A percentile compares a stretch with the other conserved stretches of the same genome.
Conservation (phyloP, 1,140 invertebrate species). For the Bombus sibiricus region DNA sequence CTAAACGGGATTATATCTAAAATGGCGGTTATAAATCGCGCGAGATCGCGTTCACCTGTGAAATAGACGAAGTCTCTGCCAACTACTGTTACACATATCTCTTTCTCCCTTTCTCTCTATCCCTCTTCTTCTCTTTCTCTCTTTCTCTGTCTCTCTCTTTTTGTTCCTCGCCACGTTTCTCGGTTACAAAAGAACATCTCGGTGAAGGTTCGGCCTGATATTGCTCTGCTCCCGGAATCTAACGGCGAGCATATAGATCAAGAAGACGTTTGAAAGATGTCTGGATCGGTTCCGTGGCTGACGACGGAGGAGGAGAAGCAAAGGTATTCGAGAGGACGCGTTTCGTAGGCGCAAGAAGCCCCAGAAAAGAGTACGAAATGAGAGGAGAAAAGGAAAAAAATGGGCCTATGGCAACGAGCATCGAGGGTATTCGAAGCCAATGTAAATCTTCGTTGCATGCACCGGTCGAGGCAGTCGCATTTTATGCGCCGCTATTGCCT, state of each 20-base stretch:
- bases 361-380: not conserved
- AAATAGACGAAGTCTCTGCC: not conserved
- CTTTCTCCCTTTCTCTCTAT: not conserved
- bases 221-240: conserved; percentile 22
- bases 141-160: not conserved
- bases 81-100: conserved; percentile 13
- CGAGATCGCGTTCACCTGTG: conserved; percentile 16
- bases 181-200: conserved; percentile 24
- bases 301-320: not conserved
- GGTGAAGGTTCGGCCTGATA: conserved; percentile 26
- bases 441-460: conserved; percentile 50
- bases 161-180: not conserved
- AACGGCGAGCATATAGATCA: conserved; percentile 5
- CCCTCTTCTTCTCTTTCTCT: not conserved
- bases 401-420: not conserved
- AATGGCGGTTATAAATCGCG: conserved; percentile 14
- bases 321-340: not conserved
- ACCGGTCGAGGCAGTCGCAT: conserved; percentile 1
- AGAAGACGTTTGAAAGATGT: conserved; percentile 6
- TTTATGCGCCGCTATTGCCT: conserved; percentile 42
- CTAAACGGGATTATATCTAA: not conserved
- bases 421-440: conserved; percentile 20
- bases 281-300: not conserved
- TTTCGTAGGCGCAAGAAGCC: conserved; percentile 8
- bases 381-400: not conserved